Percentiles rank a stretch among this genome's conserved stretches.
phyloP scores from a whole-genome alignment of 2,888 invertebrate species.

The Galeopsomyia nigrocyanea region DNA sequence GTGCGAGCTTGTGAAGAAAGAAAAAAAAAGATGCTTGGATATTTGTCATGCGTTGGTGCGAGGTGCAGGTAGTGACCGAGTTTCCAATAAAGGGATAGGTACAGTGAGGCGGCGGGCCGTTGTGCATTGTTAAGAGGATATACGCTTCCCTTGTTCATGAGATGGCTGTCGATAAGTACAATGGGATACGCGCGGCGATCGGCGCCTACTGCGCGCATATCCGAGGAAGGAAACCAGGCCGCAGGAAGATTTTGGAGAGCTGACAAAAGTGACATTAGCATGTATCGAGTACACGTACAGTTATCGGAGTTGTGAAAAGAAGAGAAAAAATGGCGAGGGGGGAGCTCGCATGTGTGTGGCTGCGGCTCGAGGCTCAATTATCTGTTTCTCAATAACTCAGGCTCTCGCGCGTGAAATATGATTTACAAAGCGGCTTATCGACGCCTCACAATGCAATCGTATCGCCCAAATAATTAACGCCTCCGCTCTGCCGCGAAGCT shows the following conservation, averaged over 20 bases:
- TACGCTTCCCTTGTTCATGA: constrained; percentile 19
- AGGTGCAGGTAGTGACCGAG: constrained; percentile 24
- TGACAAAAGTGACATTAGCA: constrained; percentile 37
- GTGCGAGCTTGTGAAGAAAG: no score
- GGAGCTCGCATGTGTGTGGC: background rate
- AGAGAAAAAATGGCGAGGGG: constrained; percentile 3
- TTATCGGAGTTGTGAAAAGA: constrained; percentile 2
- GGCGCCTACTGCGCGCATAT: no score
- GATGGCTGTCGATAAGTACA: constrained; percentile 31
- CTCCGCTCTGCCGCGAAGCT: constrained; percentile 1
- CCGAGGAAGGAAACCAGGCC: constrained; percentile 19
- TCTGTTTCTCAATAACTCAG: background rate
- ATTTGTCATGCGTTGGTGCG: no score
- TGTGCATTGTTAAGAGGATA: background rate
- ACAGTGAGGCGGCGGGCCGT: constrained; percentile 1
- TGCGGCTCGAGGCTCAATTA: no score
- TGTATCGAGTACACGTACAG: constrained; percentile 27
- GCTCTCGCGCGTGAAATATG: background rate
- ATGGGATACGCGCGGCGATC: background rate
- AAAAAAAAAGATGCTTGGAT: no score
- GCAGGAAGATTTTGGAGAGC: constrained; percentile 29
- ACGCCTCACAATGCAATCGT: constrained; percentile 21
- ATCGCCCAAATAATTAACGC: constrained; percentile 38
- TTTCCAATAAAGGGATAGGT: constrained; percentile 19
- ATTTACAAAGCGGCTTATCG: constrained; percentile 19